phyloP scores from a whole-genome alignment of 2,113 vertebrate genomes.

The Seriola rivoliana region DNA sequence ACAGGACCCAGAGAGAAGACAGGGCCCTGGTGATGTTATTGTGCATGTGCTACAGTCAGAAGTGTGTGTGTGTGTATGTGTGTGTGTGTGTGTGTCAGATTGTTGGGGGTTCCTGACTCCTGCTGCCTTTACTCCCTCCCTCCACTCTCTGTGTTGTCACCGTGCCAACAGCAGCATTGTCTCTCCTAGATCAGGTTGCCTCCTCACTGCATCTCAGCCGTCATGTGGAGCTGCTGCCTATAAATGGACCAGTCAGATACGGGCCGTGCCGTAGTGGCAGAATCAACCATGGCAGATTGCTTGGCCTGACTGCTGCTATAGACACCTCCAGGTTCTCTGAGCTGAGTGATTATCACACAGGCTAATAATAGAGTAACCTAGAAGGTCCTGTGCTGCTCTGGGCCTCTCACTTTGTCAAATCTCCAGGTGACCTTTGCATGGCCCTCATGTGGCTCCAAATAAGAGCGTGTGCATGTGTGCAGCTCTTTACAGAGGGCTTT shows the following conservation, averaged over 20 bases:
- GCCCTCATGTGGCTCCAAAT: too few relatives aligned
- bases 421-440: not conserved
- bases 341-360: not conserved
- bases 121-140: not conserved
- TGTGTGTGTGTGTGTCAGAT: not conserved
- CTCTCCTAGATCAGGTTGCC: slow-evolving; percentile 21
- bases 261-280: not conserved
- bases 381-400: not conserved
- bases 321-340: not conserved
- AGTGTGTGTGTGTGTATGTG: too few relatives aligned
- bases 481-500: too few relatives aligned
- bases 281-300: not conserved
- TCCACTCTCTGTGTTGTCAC: not conserved
- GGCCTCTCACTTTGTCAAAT: not conserved
- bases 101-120: not conserved
- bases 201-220: not conserved
- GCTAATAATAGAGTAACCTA: slow-evolving; percentile 12
- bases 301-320: not conserved
- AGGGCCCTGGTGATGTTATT: too few relatives aligned
- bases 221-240: slow-evolving; percentile 14
- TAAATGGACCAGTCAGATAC: slow-evolving; percentile 23
- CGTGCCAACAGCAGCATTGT: slow-evolving; percentile 26
- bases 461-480: too few relatives aligned
- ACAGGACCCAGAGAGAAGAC: too few relatives aligned
- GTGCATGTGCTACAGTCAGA: too few relatives aligned